Evolutionary conservation across 2,888 invertebrate genomes (phyloP).

Genomic region (Mythimna impura): DNA sequence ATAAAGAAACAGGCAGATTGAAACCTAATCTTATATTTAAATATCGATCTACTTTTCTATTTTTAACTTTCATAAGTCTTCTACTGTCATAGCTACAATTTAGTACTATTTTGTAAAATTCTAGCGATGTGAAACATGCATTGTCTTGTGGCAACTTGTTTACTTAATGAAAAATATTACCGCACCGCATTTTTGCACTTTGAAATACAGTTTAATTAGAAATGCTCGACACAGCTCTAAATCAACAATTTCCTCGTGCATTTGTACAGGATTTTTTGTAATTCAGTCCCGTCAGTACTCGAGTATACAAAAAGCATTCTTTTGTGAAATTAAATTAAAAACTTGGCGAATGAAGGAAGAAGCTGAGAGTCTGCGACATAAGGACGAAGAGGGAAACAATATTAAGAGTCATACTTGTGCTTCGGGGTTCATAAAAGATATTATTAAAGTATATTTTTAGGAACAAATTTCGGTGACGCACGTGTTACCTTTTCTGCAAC

Average conservation of each 20-base stretch:
- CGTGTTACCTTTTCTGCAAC: slow-evolving; percentile 17
- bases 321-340: slow-evolving; percentile 58
- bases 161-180: background rate
- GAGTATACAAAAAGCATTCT: slow-evolving; percentile 45
- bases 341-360: slow-evolving; percentile 22
- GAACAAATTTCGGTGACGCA: slow-evolving; percentile 12
- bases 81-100: background rate
- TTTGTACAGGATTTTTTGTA: slow-evolving; percentile 43
- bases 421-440: slow-evolving; percentile 16
- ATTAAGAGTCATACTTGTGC: slow-evolving; percentile 18
- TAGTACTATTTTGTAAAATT: background rate
- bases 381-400: slow-evolving; percentile 19
- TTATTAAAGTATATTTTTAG: background rate
- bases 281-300: slow-evolving; percentile 34
- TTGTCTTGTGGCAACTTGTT: background rate
- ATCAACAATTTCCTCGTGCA: slow-evolving; percentile 16
- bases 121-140: background rate
- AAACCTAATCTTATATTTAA: no score
- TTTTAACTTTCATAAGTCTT: background rate
- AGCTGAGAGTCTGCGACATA: slow-evolving; percentile 10
- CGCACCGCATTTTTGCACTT: background rate
- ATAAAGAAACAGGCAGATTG: no score
- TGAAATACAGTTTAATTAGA: slow-evolving; percentile 5
- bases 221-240: slow-evolving; percentile 1
- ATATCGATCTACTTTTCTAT: no score